Evolutionary conservation across 2,888 invertebrate genomes (phyloP).

Genomic region (Minunthozetes semirufus): DNA sequence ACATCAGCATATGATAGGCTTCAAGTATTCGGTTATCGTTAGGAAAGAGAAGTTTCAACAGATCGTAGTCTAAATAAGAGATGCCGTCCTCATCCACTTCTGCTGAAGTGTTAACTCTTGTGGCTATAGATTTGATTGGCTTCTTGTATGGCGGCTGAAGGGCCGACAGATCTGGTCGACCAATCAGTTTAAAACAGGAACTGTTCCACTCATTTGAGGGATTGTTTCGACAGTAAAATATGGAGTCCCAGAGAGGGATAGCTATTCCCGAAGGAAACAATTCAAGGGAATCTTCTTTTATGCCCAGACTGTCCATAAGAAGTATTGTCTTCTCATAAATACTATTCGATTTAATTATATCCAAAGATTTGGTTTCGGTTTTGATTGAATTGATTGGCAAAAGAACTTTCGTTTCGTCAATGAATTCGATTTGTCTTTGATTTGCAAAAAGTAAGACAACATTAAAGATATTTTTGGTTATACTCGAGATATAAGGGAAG

Average conservation of each 20-base stretch:
- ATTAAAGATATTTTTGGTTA: slow-evolving; percentile 53
- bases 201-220: slow-evolving; percentile 68
- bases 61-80: slow-evolving; percentile 55
- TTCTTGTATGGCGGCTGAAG: not conserved
- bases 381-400: slow-evolving; percentile 27
- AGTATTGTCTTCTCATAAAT: slow-evolving; percentile 53
- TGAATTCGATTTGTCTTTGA: slow-evolving; percentile 10
- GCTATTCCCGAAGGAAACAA: slow-evolving; percentile 65
- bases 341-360: not conserved
- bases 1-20: slow-evolving; percentile 72
- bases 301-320: slow-evolving; percentile 55
- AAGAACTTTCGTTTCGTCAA: slow-evolving; percentile 25
- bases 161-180: slow-evolving; percentile 58
- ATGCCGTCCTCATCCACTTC: slow-evolving; percentile 60
- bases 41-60: slow-evolving; percentile 53
- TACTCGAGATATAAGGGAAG: slow-evolving; percentile 65
- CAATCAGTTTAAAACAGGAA: slow-evolving; percentile 63
- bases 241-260: slow-evolving; percentile 60
- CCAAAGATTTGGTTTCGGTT: not conserved
- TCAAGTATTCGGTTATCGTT: slow-evolving; percentile 66
- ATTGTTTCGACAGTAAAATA: slow-evolving; percentile 62
- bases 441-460: slow-evolving; percentile 27
- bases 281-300: slow-evolving; percentile 63
- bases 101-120: slow-evolving; percentile 44
- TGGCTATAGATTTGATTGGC: slow-evolving; percentile 40